Evolutionary conservation across 2,113 vertebrate species (phyloP), one percentile per base, ranked within the genome.

Genomic region (Hymenochirus boettgeri): DNA sequence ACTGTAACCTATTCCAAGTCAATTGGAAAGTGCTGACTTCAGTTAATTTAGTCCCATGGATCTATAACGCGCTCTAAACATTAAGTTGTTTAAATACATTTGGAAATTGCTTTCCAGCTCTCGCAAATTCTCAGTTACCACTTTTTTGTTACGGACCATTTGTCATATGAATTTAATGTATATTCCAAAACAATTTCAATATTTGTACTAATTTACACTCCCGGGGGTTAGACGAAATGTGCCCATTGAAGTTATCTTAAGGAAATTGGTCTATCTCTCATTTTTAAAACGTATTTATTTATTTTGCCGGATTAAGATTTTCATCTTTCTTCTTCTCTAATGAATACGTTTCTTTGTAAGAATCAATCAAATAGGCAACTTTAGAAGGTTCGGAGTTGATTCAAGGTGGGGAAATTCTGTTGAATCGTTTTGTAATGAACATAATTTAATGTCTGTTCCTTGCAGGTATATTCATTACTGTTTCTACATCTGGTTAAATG

Each of bases 401-500:
- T 22, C 9, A 31, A 55, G 25, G 17, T 55, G 25, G 17, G 19
- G n/a, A n/a, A 31, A 52, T 19, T 27, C 42, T 24, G 23, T 24
- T 10, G 45, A 50, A 37, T 57, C 33, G 22, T 18, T 47, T 23
- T 25, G 13, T 42, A 18, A 33, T 52, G 26, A 42, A 59, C 26
- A 31, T 51, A 51, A 60, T 60, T 51, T 59, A 37, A 53, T 57
- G 23, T 23, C 3, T 63, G 21, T 62, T 24, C 31, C 42, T 2
- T 15, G 22, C 59, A 26, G 1, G 0, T 25, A 27, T 60, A 72
- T 72, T 17, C 47, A 33, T 39, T 25, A 27, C 65, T 53, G 24
- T 59, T 19, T 26, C 52, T 60, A 45, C 19, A 52, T 53, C 55
- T 29, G 39, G 33, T 52, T 58, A 50, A 27, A 17, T 2, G 56